Evolutionary conservation across 2,888 invertebrate species (phyloP).

Genomic region (Merodon equestris): DNA sequence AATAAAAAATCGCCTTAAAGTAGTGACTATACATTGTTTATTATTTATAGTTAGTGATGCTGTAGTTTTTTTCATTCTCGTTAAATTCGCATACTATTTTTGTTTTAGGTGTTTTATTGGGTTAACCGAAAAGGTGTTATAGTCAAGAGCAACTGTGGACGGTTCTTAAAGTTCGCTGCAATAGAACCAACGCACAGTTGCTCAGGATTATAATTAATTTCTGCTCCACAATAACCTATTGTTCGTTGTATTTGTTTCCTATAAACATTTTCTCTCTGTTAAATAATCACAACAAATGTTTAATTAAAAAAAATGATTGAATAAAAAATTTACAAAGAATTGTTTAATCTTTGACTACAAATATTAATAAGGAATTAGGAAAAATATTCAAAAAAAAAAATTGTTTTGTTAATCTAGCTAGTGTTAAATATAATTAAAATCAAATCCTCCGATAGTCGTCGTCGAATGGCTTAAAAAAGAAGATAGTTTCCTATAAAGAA

Average conservation of each 20-base stretch:
- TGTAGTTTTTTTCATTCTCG: conserved; percentile 57
- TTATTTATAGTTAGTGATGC: conserved; percentile 50
- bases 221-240: conserved; percentile 20
- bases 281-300: conserved; percentile 61
- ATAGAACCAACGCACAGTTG: conserved; percentile 42
- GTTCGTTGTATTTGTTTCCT: conserved; percentile 61
- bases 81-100: conserved; percentile 44
- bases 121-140: conserved; percentile 29
- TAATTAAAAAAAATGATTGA: conserved; percentile 37
- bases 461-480: conserved; percentile 51
- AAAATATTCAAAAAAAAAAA: conserved; percentile 5
- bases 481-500: conserved; percentile 72
- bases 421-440: conserved; percentile 65
- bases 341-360: conserved; percentile 51
- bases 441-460: conserved; percentile 79
- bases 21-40: conserved; percentile 79
- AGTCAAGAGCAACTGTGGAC: conserved; percentile 47
- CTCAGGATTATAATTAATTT: conserved; percentile 28
- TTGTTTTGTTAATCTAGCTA: conserved; percentile 57
- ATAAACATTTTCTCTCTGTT: conserved; percentile 71
- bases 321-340: conserved; percentile 60
- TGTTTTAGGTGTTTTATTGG: not conserved
- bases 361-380: conserved; percentile 57
- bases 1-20: conserved; percentile 76
- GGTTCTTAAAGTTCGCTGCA: conserved; percentile 60